Evolutionary conservation across 2,888 invertebrate genomes (phyloP), one percentile per base, ranked within the genome.

Genomic region (Hipparchia semele): DNA sequence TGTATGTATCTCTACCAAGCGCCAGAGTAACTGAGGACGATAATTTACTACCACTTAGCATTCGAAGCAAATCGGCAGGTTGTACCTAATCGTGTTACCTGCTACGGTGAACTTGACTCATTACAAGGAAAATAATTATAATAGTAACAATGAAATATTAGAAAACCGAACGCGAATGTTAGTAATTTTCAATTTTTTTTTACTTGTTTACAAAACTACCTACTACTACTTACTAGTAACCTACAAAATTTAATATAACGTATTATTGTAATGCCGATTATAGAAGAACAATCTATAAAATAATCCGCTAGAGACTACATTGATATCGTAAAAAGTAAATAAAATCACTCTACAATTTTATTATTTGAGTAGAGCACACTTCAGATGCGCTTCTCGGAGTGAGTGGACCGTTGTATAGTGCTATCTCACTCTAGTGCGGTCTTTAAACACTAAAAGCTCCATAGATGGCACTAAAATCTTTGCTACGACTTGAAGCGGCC

Each of bases 401-500:
- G 84, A 84, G 85, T 84, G 72, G 75, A 76, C 72, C 76, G 64
- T 61, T 59, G 58, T 60, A 69, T 72, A 59, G 51, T 46, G 65
- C 80, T 76, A 71, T 86, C 88, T 83, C 83, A 78, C 78, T 87
- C 86, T 65, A 82, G 73, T 84, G 64, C 79, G 76, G 82, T 82
- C 83, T 86, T 86, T 86, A 90, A 91, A 87, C 87, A 87, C 88
- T 92, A 90, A 92, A 90, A 87, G 88, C 90, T 91, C 86, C 89
- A 94, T 91, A 94, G 94, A 94, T 94, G 94, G 94, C 94, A 91
- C 87, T 91, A 90, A 92, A 94, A 92, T 92, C 91, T 89, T 87
- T 84, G 87, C 86, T 86, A 90, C 86, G 86, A 88, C 86, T 91
- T 90, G 84, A 91, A 91, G 88, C 88, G 86, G 88, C 92, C 88